Percentiles rank a stretch among this genome's conserved stretches.
These are phyloP conservation scores for Pterophyllum scalare DNA, from an alignment of 2,113 vertebrate genomes.

Conservation along the genomic window DNA sequence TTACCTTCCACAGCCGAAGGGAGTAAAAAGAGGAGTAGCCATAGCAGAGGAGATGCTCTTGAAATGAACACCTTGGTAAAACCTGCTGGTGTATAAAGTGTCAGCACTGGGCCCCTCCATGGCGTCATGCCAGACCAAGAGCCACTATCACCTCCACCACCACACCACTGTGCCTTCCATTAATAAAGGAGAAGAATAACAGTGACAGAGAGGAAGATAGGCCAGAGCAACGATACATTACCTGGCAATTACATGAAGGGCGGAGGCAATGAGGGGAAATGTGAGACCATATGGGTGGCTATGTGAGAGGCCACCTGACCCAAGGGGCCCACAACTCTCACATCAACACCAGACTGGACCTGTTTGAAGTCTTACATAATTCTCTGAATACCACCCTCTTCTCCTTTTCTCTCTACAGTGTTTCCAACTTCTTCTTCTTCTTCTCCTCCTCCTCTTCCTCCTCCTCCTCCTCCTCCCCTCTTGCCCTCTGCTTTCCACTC, in stretches of 20 bases:
- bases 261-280: slow-evolving; percentile 60
- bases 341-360: slow-evolving; percentile 70
- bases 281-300: slow-evolving; percentile 80
- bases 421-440: slow-evolving; percentile 19
- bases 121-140: slow-evolving; percentile 70
- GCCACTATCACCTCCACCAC: slow-evolving; percentile 54
- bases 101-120: slow-evolving; percentile 73
- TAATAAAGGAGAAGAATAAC: slow-evolving; percentile 72
- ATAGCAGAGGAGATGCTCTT: slow-evolving; percentile 67
- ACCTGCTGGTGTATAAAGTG: slow-evolving; percentile 82
- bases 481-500: slow-evolving; percentile 57
- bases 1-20: slow-evolving; percentile 58
- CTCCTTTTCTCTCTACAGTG: slow-evolving; percentile 26
- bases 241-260: slow-evolving; percentile 79
- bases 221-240: slow-evolving; percentile 74
- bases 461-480: slow-evolving; percentile 16
- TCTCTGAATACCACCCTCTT: slow-evolving; percentile 54
- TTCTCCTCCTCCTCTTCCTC: not conserved
- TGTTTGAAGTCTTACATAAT: slow-evolving; percentile 80
- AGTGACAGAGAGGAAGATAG: slow-evolving; percentile 51
- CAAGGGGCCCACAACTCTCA: slow-evolving; percentile 73
- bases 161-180: slow-evolving; percentile 51
- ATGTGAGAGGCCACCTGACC: slow-evolving; percentile 76
- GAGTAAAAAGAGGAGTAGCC: slow-evolving; percentile 55
- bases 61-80: slow-evolving; percentile 85